Evolutionary conservation across 2,888 invertebrate species (phyloP), one percentile per base, ranked within the genome.

Genomic region (Cantharis flavilabris): DNA sequence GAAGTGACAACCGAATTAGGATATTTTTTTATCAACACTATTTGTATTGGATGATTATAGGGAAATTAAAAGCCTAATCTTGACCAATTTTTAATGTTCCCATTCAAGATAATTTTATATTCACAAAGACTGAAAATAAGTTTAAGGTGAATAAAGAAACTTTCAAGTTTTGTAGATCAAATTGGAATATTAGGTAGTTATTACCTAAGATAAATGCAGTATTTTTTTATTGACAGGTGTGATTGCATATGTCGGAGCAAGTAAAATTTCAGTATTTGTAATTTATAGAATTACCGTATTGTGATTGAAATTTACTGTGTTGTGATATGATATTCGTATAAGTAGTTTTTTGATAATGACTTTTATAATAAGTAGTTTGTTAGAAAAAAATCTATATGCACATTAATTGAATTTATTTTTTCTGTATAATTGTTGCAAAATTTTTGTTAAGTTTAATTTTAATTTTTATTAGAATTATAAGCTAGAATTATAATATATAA

Each of bases 291-390:
- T 65, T 65, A 49, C 49, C 49, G 65, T 63, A 77, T 23, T 70
- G 49, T 30, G 62, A 73, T 73, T 73, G 69, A 73, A 73, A 70
- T 73, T 73, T 73, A 73, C 73, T 69, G 69, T 73, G 18, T 73
- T 73, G 73, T 73, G 73, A 73, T 73, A 73, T 70, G 30, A 67
- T 67, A 26, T 49, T 14, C 18, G n/a, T 49, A 49, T 49, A 49
- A 49, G 49, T 49, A 49, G 49, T 49, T 49, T 49, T 49, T 49
- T 49, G 49, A 49, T n/a, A 49, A 49, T 49, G 7, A 49, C 49
- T 49, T 49, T 49, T 49, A 49, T 49, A 49, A 49, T 49, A n/a
- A 49, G 49, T 49, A 49, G 49, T 49, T n/a, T n/a, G 49, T n/a
- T n/a, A n/a, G n/a, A 49, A 30, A 49, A 30, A 49, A 49, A 49